Evolutionary conservation across 2,888 invertebrate species (phyloP), one percentile per base, ranked within the genome.

Genomic region (Endomychus coccineus): DNA sequence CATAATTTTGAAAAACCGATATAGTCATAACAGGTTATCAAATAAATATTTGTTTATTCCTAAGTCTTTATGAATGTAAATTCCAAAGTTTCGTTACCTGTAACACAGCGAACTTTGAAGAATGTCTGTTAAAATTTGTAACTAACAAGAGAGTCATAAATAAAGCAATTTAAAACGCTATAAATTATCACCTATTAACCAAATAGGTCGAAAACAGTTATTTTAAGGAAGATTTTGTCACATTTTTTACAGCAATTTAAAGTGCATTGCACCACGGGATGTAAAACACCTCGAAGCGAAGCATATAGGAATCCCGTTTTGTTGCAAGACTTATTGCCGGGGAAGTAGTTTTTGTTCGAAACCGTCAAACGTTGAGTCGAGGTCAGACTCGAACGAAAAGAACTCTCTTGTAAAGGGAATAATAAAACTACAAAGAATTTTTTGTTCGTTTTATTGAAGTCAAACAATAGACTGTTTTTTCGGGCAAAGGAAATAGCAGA

Each of bases 201-300:
- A 56, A 59, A 58, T 60, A 56, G 59, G 57, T 54, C 55, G 51
- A 47, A 54, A 53, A 58, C 58, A 51, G 59, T 59, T 60, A 61
- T 56, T 61, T 58, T 50, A 44, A 48, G 52, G 45, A 49, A 50
- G 44, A 37, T 47, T 39, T 35, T 23, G 6, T 9, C 6, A 15
- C 32, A 38, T 42, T 53, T 52, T 55, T 52, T 49, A 36, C 44
- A 47, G 54, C 49, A 56, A 58, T 61, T 58, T 51, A 56, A 50
- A 59, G 59, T 60, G 51, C 59, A 55, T 54, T 56, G 58, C 59
- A 51, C 59, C 49, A 43, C 49, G 43, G 51, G 51, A 52, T 50
- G 50, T 50, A 49, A 55, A 54, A 53, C 54, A 56, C 56, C 55
- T 56, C n/a, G 32, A 40, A 50, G 52, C 28, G 12, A 38, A 16